Evolutionary conservation across 2,888 invertebrate species (phyloP), one percentile per base, ranked within the genome.

Genomic region (Tuberolachnus salignus): DNA sequence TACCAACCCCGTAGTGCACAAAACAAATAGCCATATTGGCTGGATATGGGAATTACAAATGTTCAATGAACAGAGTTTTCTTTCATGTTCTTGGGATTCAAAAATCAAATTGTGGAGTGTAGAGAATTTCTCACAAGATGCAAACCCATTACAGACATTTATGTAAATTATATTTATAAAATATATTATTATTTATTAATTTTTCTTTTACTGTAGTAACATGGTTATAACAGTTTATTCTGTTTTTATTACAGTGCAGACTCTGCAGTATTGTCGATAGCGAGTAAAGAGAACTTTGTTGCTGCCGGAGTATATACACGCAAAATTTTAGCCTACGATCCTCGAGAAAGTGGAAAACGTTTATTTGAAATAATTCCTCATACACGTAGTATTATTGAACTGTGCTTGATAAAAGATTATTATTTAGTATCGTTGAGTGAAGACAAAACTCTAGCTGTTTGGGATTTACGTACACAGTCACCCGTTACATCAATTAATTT

Each of bases 341-440:
- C 78, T 13, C 34, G 78, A 14, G 69, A 69, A 49, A 14, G 16
- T 51, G 49, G 42, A 23, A 78, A 59, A 67, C 57, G 49, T 42
- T 21, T 78, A 51, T 78, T 78, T n/a, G 51, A 69, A 69, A 42
- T 78, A 13, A 42, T 51, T 13, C 19, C 21, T 78, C 78, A 78
- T 26, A 42, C n/a, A 61, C 59, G 69, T 13, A 59, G 78, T 61
- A 69, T 78, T 34, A 69, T 78, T 21, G 78, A 69, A 1, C 23
- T 78, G 44, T 69, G 69, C 21, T 69, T 78, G 42, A n/a, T 78
- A 34, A 34, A 78, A 59, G 78, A 78, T 66, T 9, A 69, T 26
- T 69, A 78, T 69, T 78, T 78, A 16, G n/a, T 78, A 59, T 78
- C 78, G 1, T 21, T 78, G 4, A 78, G 78, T 69, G 78, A 78